Conservation (phyloP, 2,113 vertebrate species). For the Tragelaphus scriptus region DNA sequence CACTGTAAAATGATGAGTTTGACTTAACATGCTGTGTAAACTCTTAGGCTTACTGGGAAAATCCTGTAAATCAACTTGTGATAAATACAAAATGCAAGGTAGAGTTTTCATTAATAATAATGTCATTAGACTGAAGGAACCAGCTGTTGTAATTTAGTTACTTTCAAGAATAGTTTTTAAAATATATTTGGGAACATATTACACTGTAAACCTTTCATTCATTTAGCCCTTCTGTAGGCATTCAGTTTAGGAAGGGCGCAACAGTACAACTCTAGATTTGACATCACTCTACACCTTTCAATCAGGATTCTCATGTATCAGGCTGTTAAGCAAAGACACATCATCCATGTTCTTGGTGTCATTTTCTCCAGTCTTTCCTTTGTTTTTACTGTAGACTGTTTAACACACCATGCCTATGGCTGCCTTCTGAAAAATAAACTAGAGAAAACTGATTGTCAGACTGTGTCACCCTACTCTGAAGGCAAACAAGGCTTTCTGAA, state of each 20-base stretch:
- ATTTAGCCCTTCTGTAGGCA: background rate
- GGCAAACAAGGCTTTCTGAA: background rate
- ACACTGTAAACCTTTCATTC: background rate
- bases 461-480: background rate
- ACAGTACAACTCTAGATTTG: background rate
- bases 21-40: background rate
- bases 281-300: background rate
- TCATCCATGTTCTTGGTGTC: background rate
- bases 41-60: background rate
- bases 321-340: background rate
- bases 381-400: background rate
- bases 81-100: background rate
- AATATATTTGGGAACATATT: background rate
- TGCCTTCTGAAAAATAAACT: background rate
- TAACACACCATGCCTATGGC: background rate
- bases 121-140: background rate
- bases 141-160: background rate
- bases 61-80: background rate
- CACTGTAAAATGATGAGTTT: background rate
- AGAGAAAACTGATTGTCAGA: background rate
- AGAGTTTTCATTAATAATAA: conserved; percentile 2
- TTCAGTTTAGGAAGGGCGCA: background rate
- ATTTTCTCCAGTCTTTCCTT: background rate
- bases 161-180: background rate
- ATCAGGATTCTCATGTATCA: background rate